These are phyloP conservation scores for Hippocampus abdominalis DNA, from an alignment of 2,113 vertebrate genomes.

Conservation along the genomic window DNA sequence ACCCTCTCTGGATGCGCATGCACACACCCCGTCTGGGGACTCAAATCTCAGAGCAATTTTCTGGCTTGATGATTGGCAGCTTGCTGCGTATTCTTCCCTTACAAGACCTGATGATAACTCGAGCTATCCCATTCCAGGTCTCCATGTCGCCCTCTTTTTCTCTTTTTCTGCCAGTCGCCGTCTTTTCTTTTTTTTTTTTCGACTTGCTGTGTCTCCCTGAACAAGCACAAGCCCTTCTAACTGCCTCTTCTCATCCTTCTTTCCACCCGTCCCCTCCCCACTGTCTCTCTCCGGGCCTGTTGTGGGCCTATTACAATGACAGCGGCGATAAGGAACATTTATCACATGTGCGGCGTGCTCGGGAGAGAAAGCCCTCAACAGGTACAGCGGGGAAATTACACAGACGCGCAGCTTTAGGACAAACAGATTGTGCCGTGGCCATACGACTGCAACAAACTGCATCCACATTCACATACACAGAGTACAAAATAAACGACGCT, in stretches of 20 bases:
- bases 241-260: slow-evolving; percentile 18
- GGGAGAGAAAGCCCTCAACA: slow-evolving; percentile 76
- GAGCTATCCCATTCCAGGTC: slow-evolving; percentile 62
- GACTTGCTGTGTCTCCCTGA: slow-evolving; percentile 32
- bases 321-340: slow-evolving; percentile 80
- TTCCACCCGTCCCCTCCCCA: slow-evolving; percentile 22
- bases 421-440: neutral
- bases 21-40: slow-evolving; percentile 74
- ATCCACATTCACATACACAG: neutral
- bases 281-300: slow-evolving; percentile 66
- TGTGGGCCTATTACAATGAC: slow-evolving; percentile 82
- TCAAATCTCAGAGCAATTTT: slow-evolving; percentile 87
- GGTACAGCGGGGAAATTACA: slow-evolving; percentile 59
- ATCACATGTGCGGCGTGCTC: slow-evolving; percentile 70
- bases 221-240: slow-evolving; percentile 14
- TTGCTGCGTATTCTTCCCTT: slow-evolving; percentile 79
- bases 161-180: slow-evolving; percentile 34
- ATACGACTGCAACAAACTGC: slow-evolving; percentile 23
- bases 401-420: neutral
- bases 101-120: slow-evolving; percentile 76
- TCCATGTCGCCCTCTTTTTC: slow-evolving; percentile 39
- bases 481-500: slow-evolving; percentile 4
- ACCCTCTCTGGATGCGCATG: slow-evolving; percentile 29
- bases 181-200: slow-evolving; percentile 19
- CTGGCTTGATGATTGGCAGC: slow-evolving; percentile 78